phyloP scores from a whole-genome alignment of 2,797 vertebrate genomes.

The Schizopygopsis pylzovi region DNA sequence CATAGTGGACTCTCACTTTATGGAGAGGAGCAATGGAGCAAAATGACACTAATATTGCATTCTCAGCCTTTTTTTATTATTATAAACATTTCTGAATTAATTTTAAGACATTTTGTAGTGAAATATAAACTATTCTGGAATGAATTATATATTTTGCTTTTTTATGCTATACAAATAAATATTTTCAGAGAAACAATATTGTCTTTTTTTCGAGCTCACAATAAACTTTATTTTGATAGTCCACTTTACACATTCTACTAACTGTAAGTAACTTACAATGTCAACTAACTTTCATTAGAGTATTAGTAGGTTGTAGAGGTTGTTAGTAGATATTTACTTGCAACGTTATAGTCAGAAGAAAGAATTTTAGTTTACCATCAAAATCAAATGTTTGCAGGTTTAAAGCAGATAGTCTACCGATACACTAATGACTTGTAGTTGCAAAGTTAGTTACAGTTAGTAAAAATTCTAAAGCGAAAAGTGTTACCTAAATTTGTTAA shows the following conservation, averaged over 20 bases:
- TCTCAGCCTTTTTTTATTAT: background rate
- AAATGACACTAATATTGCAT: conserved; percentile 52
- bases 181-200: conserved; percentile 18
- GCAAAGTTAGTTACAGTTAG: background rate
- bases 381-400: background rate
- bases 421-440: background rate
- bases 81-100: background rate
- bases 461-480: background rate
- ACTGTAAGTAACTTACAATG: background rate
- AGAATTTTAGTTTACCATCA: background rate
- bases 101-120: conserved; percentile 8
- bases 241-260: background rate
- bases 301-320: background rate
- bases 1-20: conserved; percentile 51
- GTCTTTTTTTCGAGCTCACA: background rate
- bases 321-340: background rate
- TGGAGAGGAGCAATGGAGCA: conserved; percentile 64
- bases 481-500: background rate
- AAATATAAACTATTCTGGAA: conserved; percentile 3
- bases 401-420: background rate
- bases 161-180: conserved; percentile 29
- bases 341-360: background rate
- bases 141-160: background rate
- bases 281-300: background rate
- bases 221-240: background rate